Conservation (phyloP, 2,797 vertebrate genomes). For the Chlorospingus semifuscus region DNA sequence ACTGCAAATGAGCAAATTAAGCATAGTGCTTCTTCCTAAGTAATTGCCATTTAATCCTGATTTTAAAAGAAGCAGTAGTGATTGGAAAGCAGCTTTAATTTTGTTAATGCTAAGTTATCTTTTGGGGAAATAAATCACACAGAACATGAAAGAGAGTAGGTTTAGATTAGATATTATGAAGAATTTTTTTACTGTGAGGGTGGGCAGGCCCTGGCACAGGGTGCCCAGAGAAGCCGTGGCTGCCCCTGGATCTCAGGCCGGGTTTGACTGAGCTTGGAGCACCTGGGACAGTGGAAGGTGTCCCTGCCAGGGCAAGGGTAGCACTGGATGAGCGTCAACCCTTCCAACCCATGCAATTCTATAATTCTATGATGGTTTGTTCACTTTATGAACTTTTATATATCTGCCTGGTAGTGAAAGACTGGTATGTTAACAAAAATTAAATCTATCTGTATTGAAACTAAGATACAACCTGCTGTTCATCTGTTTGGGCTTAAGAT, state of each 20-base stretch:
- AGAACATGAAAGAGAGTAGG: not conserved
- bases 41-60: slow-evolving; percentile 2
- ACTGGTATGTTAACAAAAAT: not conserved
- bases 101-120: not conserved
- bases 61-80: not conserved
- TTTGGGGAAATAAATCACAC: not conserved
- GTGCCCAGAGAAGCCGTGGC: not conserved
- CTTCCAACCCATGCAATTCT: not conserved
- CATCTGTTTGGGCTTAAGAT: not conserved
- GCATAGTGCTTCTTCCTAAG: not conserved
- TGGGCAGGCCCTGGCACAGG: not conserved
- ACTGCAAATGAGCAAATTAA: slow-evolving; percentile 41
- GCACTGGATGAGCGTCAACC: fast-evolving
- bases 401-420: not conserved
- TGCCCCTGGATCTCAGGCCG: not conserved
- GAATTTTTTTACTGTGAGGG: not conserved
- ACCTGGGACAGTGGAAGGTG: not conserved
- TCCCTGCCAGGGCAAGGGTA: not conserved
- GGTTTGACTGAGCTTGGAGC: not conserved
- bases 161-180: not conserved
- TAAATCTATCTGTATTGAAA: not conserved
- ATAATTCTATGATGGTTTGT: not conserved
- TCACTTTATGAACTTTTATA: not conserved
- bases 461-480: not conserved
- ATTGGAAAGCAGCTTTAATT: not conserved